These are phyloP conservation scores for Rhodophaea formosa DNA, from an alignment of 2,888 invertebrate genomes.

Conservation along the genomic window DNA sequence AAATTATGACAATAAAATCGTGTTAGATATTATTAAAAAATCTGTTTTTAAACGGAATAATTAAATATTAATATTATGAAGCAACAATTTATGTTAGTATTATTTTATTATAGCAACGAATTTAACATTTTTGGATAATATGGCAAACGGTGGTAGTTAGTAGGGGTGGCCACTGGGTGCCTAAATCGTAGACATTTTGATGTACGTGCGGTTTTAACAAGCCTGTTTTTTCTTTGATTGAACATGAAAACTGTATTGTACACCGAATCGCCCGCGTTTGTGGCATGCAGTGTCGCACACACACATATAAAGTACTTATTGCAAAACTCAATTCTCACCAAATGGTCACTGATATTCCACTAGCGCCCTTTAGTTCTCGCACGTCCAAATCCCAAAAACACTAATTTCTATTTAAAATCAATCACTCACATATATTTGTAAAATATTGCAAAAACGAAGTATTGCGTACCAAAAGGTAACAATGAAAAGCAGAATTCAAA, in stretches of 20 bases:
- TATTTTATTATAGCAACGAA: neutral
- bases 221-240: no score
- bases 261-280: no score
- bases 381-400: neutral
- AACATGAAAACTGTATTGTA: no score
- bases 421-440: neutral
- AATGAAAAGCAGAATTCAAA: neutral
- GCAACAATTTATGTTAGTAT: neutral
- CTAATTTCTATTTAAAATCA: neutral
- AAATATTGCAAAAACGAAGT: neutral
- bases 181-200: no score
- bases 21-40: neutral
- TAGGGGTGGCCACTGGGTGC: no score
- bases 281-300: no score
- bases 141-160: neutral
- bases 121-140: slow-evolving; percentile 2
- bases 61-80: neutral
- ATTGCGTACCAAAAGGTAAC: neutral
- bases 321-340: slow-evolving; percentile 1
- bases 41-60: neutral
- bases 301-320: neutral
- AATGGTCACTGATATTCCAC: neutral
- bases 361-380: neutral
- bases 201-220: no score
- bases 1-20: slow-evolving; percentile 7